Conservation (phyloP, 2,113 vertebrate genomes). For the Diadophis punctatus region DNA sequence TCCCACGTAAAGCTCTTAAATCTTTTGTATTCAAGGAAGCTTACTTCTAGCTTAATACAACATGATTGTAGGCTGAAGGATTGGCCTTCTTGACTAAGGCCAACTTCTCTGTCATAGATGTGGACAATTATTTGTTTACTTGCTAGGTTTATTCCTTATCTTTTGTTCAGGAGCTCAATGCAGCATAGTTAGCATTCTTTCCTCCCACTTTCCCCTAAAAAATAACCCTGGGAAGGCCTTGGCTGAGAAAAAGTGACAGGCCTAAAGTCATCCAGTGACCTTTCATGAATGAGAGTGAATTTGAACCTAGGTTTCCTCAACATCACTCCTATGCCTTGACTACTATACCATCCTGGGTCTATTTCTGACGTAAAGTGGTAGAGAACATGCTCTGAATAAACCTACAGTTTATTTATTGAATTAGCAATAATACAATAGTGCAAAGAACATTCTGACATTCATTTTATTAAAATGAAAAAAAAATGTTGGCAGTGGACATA, state of each 20-base stretch:
- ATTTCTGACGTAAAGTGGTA: not conserved
- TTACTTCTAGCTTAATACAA: not conserved
- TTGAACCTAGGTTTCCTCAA: not conserved
- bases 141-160: not conserved
- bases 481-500: not conserved
- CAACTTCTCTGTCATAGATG: not conserved
- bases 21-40: not conserved
- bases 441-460: not conserved
- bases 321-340: not conserved
- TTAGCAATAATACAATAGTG: not conserved
- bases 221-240: not conserved
- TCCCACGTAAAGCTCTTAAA: not conserved
- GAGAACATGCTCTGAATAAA: not conserved
- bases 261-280: not conserved
- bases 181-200: not conserved
- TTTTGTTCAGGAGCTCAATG: not conserved
- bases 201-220: not conserved
- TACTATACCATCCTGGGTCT: not conserved
- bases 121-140: not conserved
- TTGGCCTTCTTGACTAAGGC: not conserved
- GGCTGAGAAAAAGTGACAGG: not conserved
- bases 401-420: not conserved
- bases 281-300: not conserved
- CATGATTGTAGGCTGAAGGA: not conserved
- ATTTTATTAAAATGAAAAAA: not conserved